These are phyloP conservation scores for Trachelipus rathkii DNA, from an alignment of 1,140 invertebrate genomes.

Conservation along the genomic window DNA sequence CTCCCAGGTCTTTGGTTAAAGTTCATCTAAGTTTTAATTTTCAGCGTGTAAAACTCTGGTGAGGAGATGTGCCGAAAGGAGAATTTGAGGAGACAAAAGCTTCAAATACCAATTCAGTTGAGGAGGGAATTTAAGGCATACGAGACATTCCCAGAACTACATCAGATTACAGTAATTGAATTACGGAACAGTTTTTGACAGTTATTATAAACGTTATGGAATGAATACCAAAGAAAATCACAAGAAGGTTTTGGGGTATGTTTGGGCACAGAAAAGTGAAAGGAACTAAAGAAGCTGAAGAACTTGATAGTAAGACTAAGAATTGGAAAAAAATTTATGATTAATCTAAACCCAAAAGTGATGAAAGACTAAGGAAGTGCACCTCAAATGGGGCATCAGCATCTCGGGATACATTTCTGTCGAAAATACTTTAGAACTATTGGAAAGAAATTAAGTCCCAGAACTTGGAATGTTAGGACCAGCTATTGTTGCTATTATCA, in stretches of 20 bases:
- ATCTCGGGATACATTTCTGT: not conserved
- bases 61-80: not conserved
- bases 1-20: no score
- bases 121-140: not conserved
- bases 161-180: not conserved
- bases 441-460: not conserved
- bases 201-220: not conserved
- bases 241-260: not conserved
- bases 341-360: not conserved
- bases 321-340: not conserved
- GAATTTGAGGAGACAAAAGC: not conserved
- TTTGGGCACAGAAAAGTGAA: not conserved
- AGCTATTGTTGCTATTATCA: not conserved
- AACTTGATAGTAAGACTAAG: not conserved
- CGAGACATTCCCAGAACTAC: not conserved
- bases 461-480: not conserved
- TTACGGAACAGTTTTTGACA: not conserved
- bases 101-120: not conserved
- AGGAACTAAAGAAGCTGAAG: not conserved
- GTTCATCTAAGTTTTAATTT: no score
- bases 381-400: not conserved
- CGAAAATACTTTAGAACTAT: not conserved
- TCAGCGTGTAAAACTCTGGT: not conserved
- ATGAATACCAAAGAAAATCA: not conserved
- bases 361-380: not conserved